phyloP scores from a whole-genome alignment of 2,113 vertebrate species.

The Halcyon malimbica region DNA sequence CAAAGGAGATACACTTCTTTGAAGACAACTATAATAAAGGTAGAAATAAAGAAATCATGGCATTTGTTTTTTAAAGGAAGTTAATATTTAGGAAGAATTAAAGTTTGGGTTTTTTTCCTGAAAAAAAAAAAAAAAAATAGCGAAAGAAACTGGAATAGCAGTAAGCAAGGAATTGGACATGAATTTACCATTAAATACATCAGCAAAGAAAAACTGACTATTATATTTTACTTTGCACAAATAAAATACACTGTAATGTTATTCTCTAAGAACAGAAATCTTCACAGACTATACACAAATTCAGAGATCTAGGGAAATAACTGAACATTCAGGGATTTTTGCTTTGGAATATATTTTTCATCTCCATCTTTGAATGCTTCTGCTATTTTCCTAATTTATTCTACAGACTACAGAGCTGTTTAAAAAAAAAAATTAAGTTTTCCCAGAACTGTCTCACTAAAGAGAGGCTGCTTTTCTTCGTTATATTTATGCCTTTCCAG shows the following conservation, averaged over 20 bases:
- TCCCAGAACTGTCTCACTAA: not conserved
- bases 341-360: not conserved
- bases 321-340: not conserved
- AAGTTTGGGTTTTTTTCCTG: accelerated
- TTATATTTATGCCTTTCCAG: not conserved
- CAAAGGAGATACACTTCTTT: not conserved
- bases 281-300: not conserved
- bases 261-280: not conserved
- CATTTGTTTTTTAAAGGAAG: not conserved
- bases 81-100: not conserved
- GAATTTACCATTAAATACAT: not conserved
- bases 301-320: not conserved
- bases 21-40: not conserved
- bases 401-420: not conserved
- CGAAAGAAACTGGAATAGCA: not conserved
- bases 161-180: not conserved
- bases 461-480: not conserved
- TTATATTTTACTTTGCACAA: not conserved
- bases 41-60: not conserved
- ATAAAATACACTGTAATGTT: not conserved
- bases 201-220: not conserved
- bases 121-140: not conserved
- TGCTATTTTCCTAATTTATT: not conserved
- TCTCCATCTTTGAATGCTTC: not conserved
- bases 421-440: not conserved